These are phyloP conservation scores for Lacerta agilis DNA, from an alignment of 2,797 vertebrate genomes.

Conservation along the genomic window DNA sequence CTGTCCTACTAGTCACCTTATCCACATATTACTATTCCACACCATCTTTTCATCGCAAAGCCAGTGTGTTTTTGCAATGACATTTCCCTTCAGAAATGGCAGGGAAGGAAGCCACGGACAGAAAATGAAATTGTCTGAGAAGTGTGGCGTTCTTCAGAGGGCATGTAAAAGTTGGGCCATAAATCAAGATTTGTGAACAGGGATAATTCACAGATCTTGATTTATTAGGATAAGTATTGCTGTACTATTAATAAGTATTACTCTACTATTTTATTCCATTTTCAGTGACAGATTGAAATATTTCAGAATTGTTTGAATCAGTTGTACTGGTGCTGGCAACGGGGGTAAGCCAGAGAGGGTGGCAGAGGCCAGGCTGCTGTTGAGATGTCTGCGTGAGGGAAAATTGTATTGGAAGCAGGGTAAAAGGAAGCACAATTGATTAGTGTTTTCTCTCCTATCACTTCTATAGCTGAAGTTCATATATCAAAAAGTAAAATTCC, in stretches of 20 bases:
- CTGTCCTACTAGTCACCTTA: conserved; percentile 44
- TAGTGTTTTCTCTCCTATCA: not conserved
- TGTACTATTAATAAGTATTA: conserved; percentile 45
- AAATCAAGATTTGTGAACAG: conserved; percentile 45
- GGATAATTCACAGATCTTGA: conserved; percentile 42
- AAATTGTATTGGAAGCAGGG: not conserved
- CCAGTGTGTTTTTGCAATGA: conserved; percentile 25
- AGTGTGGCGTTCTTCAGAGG: conserved; percentile 13
- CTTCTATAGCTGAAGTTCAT: not conserved
- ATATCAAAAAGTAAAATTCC: no score
- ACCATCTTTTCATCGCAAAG: conserved; percentile 20
- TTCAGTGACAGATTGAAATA: conserved; percentile 39
- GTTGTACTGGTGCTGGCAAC: not conserved
- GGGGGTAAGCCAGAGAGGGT: not conserved
- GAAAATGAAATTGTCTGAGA: conserved; percentile 21
- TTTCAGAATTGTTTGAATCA: not conserved
- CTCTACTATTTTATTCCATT: conserved; percentile 50
- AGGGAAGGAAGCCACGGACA: conserved; percentile 39
- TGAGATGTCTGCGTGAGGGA: not conserved
- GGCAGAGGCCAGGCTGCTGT: not conserved
- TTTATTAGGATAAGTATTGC: conserved; percentile 39
- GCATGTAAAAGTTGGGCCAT: conserved; percentile 30
- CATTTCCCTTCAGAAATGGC: conserved; percentile 46
- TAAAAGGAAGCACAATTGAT: not conserved
- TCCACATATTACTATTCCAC: conserved; percentile 23